Base-by-base conservation (phyloP, 1,140 invertebrate genomes). In the Theocolax elegans region DNA sequence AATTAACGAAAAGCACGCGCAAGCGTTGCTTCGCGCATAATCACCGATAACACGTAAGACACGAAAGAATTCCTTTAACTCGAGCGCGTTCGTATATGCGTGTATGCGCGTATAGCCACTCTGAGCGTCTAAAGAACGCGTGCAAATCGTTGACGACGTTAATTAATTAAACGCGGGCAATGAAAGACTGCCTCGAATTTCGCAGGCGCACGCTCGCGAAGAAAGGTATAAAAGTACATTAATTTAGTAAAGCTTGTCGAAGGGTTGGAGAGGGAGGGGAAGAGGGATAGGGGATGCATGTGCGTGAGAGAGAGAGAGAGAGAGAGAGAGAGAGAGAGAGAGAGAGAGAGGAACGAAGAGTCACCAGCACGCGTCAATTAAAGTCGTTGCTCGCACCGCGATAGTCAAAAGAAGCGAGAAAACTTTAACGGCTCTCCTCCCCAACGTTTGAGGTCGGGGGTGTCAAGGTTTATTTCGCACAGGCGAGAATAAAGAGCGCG, bases 81-180 rank as follows among this genome's bases (percentile, higher is more conserved):
- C 31, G 4, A 6, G 54, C 29, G n/a, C 54, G 31, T 13, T 25
- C 48, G 3, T 12, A 3, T 23, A 35, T 51, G 6, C 27, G 31
- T 35, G 12, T 29, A 6, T 15, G 2, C 27, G 7, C 1, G 44
- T 25, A 25, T 1, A 51, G 49, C 49, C 27, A 27, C 25, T 51
- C 8, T 19, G 19, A n/a, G n/a, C 8, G 31, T 31, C 1, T 23
- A 29, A 38, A 51, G 17, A 49, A 51, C 13, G 51, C 35, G 51
- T 15, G 38, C 38, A n/a, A 66, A 21, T 56, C 53, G 66, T 58
- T 27, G 21, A 25, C 35, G 8, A 63, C 59, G 35, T 58, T 71
- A 71, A 71, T 64, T 71, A 71, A 71, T 71, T 62, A 70, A 63
- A 63, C 23, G 46, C 56, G 54, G 27, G 25, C 42, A 27, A 71